These are phyloP conservation scores for Octopus sinensis DNA, from an alignment of 1,140 invertebrate genomes.

Conservation along the genomic window DNA sequence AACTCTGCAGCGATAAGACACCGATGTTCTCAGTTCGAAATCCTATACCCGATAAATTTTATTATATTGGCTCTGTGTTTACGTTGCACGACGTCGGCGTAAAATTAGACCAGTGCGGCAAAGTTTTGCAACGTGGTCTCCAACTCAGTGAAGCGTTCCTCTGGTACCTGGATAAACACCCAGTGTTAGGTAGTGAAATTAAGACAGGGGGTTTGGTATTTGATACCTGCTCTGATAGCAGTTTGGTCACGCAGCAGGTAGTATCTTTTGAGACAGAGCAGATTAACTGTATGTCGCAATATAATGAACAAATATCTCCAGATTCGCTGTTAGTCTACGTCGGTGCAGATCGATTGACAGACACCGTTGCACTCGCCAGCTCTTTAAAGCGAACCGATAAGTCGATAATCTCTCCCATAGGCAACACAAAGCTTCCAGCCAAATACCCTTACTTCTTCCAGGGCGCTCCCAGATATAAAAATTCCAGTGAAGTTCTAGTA, in stretches of 20 bases:
- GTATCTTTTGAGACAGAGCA: neutral
- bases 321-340: constrained; percentile 37
- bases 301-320: constrained; percentile 22
- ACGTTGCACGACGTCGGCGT: constrained; percentile 32
- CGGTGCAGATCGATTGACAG: constrained; percentile 32
- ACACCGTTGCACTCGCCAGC: constrained; percentile 28
- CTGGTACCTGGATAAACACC: constrained; percentile 41
- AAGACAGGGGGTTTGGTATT: constrained; percentile 41
- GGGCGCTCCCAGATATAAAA: constrained; percentile 33
- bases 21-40: neutral
- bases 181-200: constrained; percentile 15
- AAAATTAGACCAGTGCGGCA: constrained; percentile 30
- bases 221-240: constrained; percentile 33
- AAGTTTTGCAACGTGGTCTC: constrained; percentile 26
- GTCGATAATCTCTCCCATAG: constrained; percentile 29
- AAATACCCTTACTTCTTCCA: constrained; percentile 36
- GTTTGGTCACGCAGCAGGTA: neutral
- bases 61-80: constrained; percentile 42
- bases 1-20: neutral
- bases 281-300: neutral
- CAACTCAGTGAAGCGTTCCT: constrained; percentile 45
- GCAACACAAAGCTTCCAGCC: constrained; percentile 9
- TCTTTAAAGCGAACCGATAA: constrained; percentile 34
- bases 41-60: constrained; percentile 26
- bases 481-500: constrained; percentile 27